Evolutionary conservation across 1,140 invertebrate genomes (phyloP).

Genomic region (Alviniconcha marisindica): DNA sequence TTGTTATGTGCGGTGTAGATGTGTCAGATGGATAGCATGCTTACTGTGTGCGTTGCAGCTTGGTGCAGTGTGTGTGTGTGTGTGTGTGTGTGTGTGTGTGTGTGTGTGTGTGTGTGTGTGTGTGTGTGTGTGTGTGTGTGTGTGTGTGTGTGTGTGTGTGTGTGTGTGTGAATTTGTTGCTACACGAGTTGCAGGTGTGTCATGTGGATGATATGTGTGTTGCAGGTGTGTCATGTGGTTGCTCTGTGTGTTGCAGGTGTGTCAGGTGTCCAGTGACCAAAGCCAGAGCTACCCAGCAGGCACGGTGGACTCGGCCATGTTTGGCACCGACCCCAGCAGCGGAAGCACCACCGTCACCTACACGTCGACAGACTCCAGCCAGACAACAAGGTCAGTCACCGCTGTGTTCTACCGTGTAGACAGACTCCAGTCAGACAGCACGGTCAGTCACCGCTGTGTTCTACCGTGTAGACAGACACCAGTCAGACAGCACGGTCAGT

Average conservation of each 20-base stretch:
- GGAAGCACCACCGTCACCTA: too few relatives aligned
- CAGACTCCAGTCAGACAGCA: too few relatives aligned
- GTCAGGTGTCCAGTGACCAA: too few relatives aligned
- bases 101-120: background rate
- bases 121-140: background rate
- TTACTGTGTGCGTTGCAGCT: background rate
- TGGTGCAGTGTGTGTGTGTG: background rate
- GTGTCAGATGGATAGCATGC: background rate
- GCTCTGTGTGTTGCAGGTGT: background rate
- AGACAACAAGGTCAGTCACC: too few relatives aligned
- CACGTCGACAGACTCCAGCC: too few relatives aligned
- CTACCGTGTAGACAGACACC: too few relatives aligned
- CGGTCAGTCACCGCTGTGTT: too few relatives aligned
- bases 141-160: conserved; percentile 14
- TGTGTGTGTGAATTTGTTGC: background rate
- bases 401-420: too few relatives aligned
- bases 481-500: too few relatives aligned
- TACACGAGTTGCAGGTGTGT: background rate
- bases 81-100: background rate
- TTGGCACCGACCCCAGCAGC: background rate
- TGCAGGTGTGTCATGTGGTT: background rate
- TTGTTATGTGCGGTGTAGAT: background rate
- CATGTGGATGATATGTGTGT: background rate
- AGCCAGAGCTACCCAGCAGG: too few relatives aligned
- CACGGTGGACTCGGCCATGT: too few relatives aligned